These are phyloP conservation scores for Agrochola lota DNA, from an alignment of 2,888 invertebrate genomes.

Conservation along the genomic window DNA sequence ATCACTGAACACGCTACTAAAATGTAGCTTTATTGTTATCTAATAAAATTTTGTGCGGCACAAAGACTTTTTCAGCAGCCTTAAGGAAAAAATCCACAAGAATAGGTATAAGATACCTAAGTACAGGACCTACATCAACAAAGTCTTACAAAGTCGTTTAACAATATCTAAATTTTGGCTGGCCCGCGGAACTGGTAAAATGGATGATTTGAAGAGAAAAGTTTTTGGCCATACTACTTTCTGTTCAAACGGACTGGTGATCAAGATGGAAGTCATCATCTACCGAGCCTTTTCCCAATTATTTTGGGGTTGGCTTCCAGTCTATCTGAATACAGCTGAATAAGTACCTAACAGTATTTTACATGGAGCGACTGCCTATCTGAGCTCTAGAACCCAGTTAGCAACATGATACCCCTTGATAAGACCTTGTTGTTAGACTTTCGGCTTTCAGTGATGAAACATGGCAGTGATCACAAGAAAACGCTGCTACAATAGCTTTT, in stretches of 20 bases:
- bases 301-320: neutral
- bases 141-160: too few relatives aligned
- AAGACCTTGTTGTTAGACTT: neutral
- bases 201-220: neutral
- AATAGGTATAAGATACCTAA: neutral
- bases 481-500: neutral
- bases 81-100: neutral
- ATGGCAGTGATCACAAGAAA: too few relatives aligned
- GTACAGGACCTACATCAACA: neutral
- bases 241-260: neutral
- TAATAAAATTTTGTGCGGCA: neutral
- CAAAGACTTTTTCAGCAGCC: neutral
- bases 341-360: too few relatives aligned
- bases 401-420: neutral
- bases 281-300: neutral
- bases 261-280: neutral
- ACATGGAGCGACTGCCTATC: too few relatives aligned
- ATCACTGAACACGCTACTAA: conserved; percentile 68
- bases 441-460: neutral
- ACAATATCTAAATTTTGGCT: neutral
- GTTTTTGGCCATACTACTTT: neutral
- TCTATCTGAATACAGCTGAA: neutral
- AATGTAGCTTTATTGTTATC: conserved; percentile 47
- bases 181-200: neutral
- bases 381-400: too few relatives aligned